Conservation (phyloP, 2,797 vertebrate genomes). For the Podargus strigoides region DNA sequence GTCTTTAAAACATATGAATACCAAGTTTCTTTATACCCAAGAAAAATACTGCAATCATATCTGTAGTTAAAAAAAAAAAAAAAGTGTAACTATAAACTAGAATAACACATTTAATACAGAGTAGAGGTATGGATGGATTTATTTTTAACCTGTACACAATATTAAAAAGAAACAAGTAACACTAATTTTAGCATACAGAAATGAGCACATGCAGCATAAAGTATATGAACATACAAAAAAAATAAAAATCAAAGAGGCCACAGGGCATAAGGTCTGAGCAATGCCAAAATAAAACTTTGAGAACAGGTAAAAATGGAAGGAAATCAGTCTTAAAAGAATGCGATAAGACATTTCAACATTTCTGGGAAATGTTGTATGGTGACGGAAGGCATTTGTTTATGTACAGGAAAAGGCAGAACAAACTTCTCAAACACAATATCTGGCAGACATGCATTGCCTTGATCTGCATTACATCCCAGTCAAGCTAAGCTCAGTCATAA, state of each 20-base stretch:
- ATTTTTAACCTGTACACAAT: not conserved
- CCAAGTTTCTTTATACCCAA: not conserved
- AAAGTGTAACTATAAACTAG: not conserved
- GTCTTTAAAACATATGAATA: not conserved
- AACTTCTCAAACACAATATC: slow-evolving; percentile 45
- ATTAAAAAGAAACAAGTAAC: not conserved
- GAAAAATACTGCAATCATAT: not conserved
- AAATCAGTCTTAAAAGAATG: slow-evolving; percentile 33
- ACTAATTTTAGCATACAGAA: not conserved
- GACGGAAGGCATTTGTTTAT: not conserved
- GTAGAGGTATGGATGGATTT: not conserved
- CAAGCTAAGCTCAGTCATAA: slow-evolving; percentile 5
- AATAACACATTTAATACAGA: not conserved
- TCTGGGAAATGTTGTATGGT: not conserved
- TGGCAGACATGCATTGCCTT: slow-evolving; percentile 6
- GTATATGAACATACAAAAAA: not conserved
- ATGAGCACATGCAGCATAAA: not conserved
- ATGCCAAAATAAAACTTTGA: not conserved
- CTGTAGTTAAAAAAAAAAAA: not conserved
- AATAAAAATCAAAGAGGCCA: not conserved
- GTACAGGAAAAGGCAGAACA: slow-evolving; percentile 48
- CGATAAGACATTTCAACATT: slow-evolving; percentile 26
- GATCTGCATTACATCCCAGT: not conserved
- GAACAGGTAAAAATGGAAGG: slow-evolving; percentile 41
- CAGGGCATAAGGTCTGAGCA: not conserved